Evolutionary conservation across 2,888 invertebrate species (phyloP), one percentile per base, ranked within the genome.

Genomic region (Eristalinus sepulchralis): DNA sequence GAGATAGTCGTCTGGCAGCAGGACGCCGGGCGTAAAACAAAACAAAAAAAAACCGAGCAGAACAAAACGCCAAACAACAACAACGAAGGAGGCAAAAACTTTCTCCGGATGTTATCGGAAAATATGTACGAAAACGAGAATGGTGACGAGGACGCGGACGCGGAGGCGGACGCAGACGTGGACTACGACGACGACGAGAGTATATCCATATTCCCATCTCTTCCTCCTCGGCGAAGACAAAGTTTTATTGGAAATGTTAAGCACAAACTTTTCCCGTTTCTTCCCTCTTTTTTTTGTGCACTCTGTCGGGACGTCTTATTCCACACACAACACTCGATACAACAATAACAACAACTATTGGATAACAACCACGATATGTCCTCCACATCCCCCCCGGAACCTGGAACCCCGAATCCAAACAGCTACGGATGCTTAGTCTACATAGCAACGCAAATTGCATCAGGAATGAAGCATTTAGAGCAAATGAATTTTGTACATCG

Each of bases 381-480:
- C 47, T 47, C 9, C 47, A 4, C 17, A 17, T 17, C 8, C 47
- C 5, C 47, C 17, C 1, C 17, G 17, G 17, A 47, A 13, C 39
- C 39, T 39, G 0, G n/a, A 39, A 47, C 47, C 47, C 27, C 27
- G 5, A 27, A 17, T 17, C 47, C 9, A n/a, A 57, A 85, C 89
- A 97, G 97, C 93, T 96, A 96, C 92, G 96, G 96, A 90, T 96
- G 96, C 93, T 94, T 97, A 92, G 95, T 97, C 90, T 96, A 96
- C 93, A 96, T 97, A 95, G 96, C 97, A 88, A 95, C 96, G 88
- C 97, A 98, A 94, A 96, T 97, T 92, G 96, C 97, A 89, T 96
- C 97, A 83, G 97, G 97, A 88, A 97, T 97, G 97, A 97, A 97
- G 93, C 97, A 97, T 93, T 94, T 97, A 92, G 97, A 97, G 93